phyloP scores from a whole-genome alignment of 2,888 invertebrate genomes.

The Oscheius sp. region DNA sequence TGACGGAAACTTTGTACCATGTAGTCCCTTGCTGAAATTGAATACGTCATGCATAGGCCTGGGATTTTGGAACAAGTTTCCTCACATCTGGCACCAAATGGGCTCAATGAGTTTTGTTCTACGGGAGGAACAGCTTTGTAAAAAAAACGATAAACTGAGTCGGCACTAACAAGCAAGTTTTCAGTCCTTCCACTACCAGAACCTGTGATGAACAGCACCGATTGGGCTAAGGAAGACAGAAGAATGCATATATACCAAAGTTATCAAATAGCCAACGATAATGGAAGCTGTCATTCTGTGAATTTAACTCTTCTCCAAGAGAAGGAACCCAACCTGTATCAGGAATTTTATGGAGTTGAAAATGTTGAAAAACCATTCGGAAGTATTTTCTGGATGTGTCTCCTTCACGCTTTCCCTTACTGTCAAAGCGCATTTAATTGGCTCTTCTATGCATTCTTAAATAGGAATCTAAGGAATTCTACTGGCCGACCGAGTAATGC shows the following conservation, averaged over 20 bases:
- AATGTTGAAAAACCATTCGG: not conserved
- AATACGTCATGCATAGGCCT: conserved; percentile 20
- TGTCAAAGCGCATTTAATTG: conserved; percentile 68
- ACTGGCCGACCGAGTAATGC: conserved; percentile 39
- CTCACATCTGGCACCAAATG: conserved; percentile 24
- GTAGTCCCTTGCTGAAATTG: conserved; percentile 25
- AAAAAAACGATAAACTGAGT: not conserved
- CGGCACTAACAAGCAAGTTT: not conserved
- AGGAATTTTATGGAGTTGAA: not conserved
- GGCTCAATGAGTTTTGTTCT: not conserved
- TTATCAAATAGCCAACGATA: not conserved
- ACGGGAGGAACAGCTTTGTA: not conserved
- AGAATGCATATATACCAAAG: not conserved
- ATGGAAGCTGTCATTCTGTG: not conserved
- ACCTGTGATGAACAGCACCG: not conserved
- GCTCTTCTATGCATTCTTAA: conserved; percentile 69
- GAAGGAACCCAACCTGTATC: not conserved
- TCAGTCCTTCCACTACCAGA: conserved; percentile 1
- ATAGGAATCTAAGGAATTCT: conserved; percentile 53
- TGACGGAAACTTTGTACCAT: conserved; percentile 11
- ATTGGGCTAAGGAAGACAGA: not conserved
- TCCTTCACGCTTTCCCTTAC: conserved; percentile 66
- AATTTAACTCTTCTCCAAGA: conserved; percentile 9
- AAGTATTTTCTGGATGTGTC: conserved; percentile 49
- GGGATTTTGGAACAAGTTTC: conserved; percentile 15